Conservation (phyloP, 2,113 vertebrate genomes). For the Datnioides undecimradiatus region DNA sequence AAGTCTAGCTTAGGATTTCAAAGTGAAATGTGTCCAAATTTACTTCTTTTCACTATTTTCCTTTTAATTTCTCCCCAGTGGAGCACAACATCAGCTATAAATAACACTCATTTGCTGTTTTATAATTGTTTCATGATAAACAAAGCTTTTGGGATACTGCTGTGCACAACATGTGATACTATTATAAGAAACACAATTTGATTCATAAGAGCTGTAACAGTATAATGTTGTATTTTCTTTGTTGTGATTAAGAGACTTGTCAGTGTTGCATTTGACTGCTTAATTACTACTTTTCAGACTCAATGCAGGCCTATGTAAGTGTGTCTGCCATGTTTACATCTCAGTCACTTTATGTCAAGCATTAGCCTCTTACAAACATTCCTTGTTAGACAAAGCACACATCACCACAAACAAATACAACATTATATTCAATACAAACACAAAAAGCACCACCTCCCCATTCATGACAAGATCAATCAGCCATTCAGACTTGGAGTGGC, state of each 20-base stretch:
- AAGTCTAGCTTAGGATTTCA: too few relatives aligned
- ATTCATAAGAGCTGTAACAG: not conserved
- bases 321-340: not conserved
- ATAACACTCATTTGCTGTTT: not conserved
- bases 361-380: too few relatives aligned
- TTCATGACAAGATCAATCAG: constrained; percentile 29
- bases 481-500: constrained; percentile 5
- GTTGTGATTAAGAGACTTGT: not conserved
- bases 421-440: not conserved
- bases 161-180: not conserved
- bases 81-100: not conserved
- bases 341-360: not conserved
- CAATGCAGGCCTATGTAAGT: not conserved
- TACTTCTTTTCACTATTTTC: not conserved
- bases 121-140: not conserved
- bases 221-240: not conserved
- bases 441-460: not conserved
- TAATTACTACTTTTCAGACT: not conserved
- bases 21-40: not conserved
- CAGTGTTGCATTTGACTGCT: not conserved
- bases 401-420: not conserved
- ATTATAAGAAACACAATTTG: not conserved
- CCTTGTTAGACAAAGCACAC: not conserved
- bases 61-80: not conserved
- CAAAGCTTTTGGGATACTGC: not conserved